A percentile compares a stretch with the other conserved stretches of the same genome.
phyloP scores from a whole-genome alignment of 2,888 invertebrate species.

The Plemyria rubiginata region DNA sequence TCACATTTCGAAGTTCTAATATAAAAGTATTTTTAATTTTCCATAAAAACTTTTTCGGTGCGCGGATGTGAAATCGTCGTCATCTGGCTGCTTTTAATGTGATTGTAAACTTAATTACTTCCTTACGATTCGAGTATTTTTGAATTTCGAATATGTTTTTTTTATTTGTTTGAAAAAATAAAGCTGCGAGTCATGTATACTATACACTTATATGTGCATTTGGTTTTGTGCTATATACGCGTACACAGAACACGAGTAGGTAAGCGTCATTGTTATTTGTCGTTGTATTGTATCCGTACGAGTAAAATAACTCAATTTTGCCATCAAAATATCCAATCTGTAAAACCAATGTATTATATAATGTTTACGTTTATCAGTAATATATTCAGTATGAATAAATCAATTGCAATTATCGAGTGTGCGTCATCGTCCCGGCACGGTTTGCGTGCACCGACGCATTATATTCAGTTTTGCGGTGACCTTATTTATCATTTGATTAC shows the following conservation, averaged over 20 bases:
- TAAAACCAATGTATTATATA: conserved; percentile 5
- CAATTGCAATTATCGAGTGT: conserved; percentile 29
- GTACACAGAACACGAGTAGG: too few species aligned
- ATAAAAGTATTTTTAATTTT: conserved; percentile 18
- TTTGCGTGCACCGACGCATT: not conserved
- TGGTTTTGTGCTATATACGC: too few species aligned
- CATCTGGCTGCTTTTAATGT: conserved; percentile 35
- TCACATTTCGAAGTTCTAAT: conserved; percentile 7
- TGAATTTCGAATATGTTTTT: conserved; percentile 24
- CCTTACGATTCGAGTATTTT: conserved; percentile 28
- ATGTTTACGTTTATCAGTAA: conserved; percentile 7
- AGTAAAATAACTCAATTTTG: not conserved
- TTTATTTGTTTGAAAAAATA: conserved; percentile 6
- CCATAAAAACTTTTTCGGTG: conserved; percentile 21
- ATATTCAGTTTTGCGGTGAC: not conserved
- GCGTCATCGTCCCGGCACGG: conserved; percentile 15
- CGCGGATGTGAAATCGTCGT: conserved; percentile 22
- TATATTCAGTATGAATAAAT: conserved; percentile 22
- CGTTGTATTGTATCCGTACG: too few species aligned
- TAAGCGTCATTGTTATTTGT: too few species aligned
- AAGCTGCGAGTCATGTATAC: not conserved
- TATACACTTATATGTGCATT: too few species aligned
- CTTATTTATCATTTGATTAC: not conserved
- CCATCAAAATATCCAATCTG: conserved; percentile 12
- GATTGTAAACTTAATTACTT: conserved; percentile 41